A percentile compares a stretch with the other conserved stretches of the same genome.
phyloP scores from a whole-genome alignment of 1,140 invertebrate genomes.

The Orchestia grillus region DNA sequence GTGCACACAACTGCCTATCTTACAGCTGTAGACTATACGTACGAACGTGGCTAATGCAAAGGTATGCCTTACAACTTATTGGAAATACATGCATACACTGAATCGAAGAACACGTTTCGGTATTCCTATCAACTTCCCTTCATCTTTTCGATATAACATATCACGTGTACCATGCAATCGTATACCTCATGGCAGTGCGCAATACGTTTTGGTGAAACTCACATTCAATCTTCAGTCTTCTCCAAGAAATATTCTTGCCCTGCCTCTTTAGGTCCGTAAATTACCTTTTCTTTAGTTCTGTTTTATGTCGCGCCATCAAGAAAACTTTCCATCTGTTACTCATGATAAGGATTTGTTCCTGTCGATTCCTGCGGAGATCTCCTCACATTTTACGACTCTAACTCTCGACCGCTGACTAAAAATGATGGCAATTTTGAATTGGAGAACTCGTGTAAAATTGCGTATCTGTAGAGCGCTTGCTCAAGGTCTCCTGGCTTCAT shows the following conservation, averaged over 20 bases:
- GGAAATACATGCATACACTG: no score
- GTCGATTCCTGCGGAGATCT: constrained; percentile 9
- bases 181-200: no score
- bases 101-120: no score
- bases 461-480: neutral
- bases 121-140: no score
- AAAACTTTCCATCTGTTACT: constrained; percentile 43
- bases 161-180: no score
- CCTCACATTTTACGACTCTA: constrained; percentile 27
- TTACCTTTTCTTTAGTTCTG: neutral
- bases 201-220: no score
- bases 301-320: neutral
- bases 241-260: neutral
- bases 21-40: neutral
- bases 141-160: no score
- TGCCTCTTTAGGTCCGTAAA: neutral
- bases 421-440: constrained; percentile 10
- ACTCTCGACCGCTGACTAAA: constrained; percentile 36
- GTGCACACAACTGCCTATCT: neutral
- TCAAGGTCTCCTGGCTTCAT: neutral
- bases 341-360: constrained; percentile 26
- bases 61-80: no score
- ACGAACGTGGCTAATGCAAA: no score
- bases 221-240: neutral
- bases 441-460: constrained; percentile 4